phyloP scores from a whole-genome alignment of 2,797 vertebrate species.

The Hydrocynus forskahlii region DNA sequence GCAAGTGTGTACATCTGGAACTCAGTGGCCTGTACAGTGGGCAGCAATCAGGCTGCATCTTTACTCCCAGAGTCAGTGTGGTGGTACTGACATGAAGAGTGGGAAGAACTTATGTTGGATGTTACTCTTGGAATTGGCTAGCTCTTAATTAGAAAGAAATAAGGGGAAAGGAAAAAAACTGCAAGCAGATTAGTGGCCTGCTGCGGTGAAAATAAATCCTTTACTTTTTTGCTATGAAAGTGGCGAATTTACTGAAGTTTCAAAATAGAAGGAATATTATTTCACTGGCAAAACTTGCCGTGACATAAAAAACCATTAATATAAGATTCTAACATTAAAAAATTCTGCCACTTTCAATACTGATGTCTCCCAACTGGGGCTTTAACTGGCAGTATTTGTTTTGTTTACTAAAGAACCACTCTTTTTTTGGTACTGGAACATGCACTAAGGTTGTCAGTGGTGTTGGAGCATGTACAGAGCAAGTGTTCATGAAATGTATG shows the following conservation, averaged over 20 bases:
- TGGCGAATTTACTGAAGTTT: slow-evolving; percentile 9
- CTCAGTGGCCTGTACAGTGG: not conserved
- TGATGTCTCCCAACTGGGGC: slow-evolving; percentile 14
- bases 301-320: slow-evolving; percentile 17
- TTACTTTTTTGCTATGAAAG: slow-evolving; percentile 21
- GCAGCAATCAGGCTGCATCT: not conserved
- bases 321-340: slow-evolving; percentile 7
- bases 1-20: too few species aligned
- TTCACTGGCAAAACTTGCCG: not conserved
- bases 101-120: not conserved
- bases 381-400: slow-evolving; percentile 27
- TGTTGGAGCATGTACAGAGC: too few species aligned
- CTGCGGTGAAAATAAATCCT: slow-evolving; percentile 30
- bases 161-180: not conserved
- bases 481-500: not conserved
- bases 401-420: slow-evolving; percentile 19
- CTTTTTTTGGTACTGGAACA: not conserved
- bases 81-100: not conserved
- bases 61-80: not conserved
- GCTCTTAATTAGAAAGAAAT: not conserved
- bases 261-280: not conserved
- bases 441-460: not conserved
- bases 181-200: slow-evolving; percentile 5
- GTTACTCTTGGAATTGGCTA: not conserved
- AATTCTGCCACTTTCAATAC: slow-evolving; percentile 15